Conservation (phyloP, 2,113 vertebrate species). For the Acinonyx jubatus region DNA sequence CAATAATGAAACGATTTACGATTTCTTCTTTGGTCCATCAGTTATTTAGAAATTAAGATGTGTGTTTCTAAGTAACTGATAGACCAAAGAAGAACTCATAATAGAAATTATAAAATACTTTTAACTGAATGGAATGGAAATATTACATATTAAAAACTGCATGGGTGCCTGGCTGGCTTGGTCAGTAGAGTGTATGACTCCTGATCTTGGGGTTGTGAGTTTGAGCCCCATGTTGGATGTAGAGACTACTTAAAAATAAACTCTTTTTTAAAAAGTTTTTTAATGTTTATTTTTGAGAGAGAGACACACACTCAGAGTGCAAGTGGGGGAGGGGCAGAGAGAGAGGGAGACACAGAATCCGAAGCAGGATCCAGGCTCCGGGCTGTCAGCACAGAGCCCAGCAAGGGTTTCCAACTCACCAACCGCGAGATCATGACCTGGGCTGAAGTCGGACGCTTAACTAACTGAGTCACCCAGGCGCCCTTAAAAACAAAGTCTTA, state of each 20-base stretch:
- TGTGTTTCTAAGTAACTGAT: neutral
- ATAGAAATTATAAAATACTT: neutral
- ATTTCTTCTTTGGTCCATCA: no score
- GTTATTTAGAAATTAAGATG: neutral
- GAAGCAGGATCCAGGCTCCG: no score
- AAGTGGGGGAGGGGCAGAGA: no score
- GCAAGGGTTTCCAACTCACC: no score
- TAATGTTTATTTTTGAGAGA: no score
- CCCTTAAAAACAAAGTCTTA: neutral
- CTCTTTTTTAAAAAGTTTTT: no score
- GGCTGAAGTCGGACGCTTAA: no score
- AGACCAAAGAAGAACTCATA: neutral
- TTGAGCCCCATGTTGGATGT: neutral
- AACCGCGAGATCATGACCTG: no score
- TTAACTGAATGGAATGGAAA: neutral
- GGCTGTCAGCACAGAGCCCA: no score
- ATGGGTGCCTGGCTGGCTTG: neutral
- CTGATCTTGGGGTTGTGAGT: neutral
- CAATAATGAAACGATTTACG: neutral
- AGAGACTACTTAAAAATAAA: neutral
- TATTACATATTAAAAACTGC: neutral
- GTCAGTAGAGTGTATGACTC: neutral
- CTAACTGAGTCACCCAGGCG: no score
- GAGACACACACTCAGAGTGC: no score
- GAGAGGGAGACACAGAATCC: no score